Base-by-base conservation (phyloP, 2,113 vertebrate genomes). In the Bettongia penicillata region DNA sequence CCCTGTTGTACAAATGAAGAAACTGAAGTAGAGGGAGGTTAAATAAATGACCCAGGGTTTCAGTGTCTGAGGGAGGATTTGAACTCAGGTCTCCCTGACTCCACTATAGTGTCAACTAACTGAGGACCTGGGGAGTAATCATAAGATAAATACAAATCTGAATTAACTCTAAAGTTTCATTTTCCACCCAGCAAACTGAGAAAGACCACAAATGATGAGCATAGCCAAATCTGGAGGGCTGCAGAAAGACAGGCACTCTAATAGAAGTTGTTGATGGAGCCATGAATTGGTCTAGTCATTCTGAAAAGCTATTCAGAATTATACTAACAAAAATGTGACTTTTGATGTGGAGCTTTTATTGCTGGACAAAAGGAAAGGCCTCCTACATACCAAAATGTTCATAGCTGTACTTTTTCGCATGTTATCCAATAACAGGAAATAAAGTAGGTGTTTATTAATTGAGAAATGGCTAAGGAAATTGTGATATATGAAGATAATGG, bases 1-100 rank as follows among this genome's bases (percentile, higher is more conserved):
- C 53, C 2, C 77, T 28, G 11, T 57, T 93, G 91, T 93, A 91
- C 8, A 89, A 53, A 93, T 3, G 51, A 96, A n/a, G 7, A 37
- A 7, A 23, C 25, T 91, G 50, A 96, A 43, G 24, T 61, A 95
- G 49, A 90, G 61, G 84, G 94, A 96, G n/a, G 68, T 93, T 55
- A 55, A 43, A 8, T 9, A 53, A 90, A 61, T 95, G 90, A 43
- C 51, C 24, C 48, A 47, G 57, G 53, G 48, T 95, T 91, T 49
- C 50, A 68, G 49, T 6, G 31, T 51, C 55, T 53, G 31, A 9
- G 0, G 48, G 91, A 53, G 93, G 90, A 55, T 55, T 92, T 90
- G 48, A 92, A 91, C n/a, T 51, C 26, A 94, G 92, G 43, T 26
- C 52, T n/a, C 19, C 53, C 9, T 84, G 43, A 68, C 51, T 90